phyloP scores from a whole-genome alignment of 2,113 vertebrate genomes.

The Gavialis gangeticus region DNA sequence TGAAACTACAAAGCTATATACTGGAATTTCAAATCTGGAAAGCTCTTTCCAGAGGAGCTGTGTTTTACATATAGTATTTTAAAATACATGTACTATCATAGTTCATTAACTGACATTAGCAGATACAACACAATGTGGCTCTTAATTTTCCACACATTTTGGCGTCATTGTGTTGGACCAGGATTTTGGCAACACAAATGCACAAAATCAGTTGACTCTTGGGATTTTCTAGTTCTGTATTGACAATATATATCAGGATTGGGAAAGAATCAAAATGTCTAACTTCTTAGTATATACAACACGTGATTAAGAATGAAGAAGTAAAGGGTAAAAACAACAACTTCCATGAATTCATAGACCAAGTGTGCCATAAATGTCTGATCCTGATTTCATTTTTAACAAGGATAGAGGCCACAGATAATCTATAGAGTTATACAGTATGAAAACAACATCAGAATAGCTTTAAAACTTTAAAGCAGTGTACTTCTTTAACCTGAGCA shows the following conservation, averaged over 20 bases:
- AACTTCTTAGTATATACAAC: too few relatives aligned
- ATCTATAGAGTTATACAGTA: background rate
- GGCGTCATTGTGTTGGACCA: too few relatives aligned
- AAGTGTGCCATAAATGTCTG: background rate
- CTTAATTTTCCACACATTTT: background rate
- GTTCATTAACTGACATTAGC: background rate
- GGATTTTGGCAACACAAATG: too few relatives aligned
- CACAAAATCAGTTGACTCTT: too few relatives aligned
- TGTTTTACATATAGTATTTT: background rate
- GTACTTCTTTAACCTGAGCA: background rate
- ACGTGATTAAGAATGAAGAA: too few relatives aligned
- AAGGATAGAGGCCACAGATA: background rate
- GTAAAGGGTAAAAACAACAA: background rate
- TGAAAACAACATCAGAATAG: background rate
- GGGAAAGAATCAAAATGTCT: background rate
- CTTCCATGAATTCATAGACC: background rate
- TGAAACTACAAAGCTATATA: background rate
- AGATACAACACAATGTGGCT: background rate
- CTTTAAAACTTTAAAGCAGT: background rate
- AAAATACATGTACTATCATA: background rate
- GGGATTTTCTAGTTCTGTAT: too few relatives aligned
- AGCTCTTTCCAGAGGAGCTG: background rate
- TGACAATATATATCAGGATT: background rate
- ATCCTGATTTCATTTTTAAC: background rate
- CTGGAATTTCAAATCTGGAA: background rate